A percentile compares a stretch with the other conserved stretches of the same genome.
These are phyloP conservation scores for Hormaphis cornu DNA, from an alignment of 1,140 invertebrate species.

Conservation along the genomic window DNA sequence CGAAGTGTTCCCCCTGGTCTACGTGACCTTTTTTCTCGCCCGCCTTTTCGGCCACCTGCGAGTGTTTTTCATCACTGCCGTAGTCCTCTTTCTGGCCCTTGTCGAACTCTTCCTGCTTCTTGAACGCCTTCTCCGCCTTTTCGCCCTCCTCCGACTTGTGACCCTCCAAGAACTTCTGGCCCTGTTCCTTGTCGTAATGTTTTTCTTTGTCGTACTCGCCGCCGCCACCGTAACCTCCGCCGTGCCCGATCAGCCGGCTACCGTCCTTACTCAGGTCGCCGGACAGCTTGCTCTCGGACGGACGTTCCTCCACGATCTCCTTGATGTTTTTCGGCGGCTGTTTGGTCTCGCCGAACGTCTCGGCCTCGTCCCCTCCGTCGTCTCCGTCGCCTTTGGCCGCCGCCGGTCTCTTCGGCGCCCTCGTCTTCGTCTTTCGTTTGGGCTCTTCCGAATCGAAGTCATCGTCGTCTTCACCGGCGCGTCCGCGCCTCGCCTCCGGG, in stretches of 20 bases:
- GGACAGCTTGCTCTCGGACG: background rate
- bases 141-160: slow-evolving; percentile 43
- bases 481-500: background rate
- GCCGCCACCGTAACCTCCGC: slow-evolving; percentile 28
- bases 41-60: slow-evolving; percentile 35
- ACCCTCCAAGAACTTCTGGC: slow-evolving; percentile 36
- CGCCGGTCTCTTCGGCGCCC: background rate
- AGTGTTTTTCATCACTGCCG: slow-evolving; percentile 38
- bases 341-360: background rate
- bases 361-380: background rate
- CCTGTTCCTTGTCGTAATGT: slow-evolving; percentile 37
- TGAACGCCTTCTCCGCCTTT: slow-evolving; percentile 51
- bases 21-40: slow-evolving; percentile 39
- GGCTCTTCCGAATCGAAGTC: too few species aligned
- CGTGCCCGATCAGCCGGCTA: slow-evolving; percentile 3
- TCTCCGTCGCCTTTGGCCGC: background rate
- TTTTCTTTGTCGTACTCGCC: slow-evolving; percentile 34
- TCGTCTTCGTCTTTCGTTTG: background rate
- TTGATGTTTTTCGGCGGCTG: slow-evolving; percentile 17
- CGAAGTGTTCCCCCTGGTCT: slow-evolving; percentile 41
- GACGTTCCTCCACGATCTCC: slow-evolving; percentile 24
- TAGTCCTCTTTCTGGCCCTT: slow-evolving; percentile 40
- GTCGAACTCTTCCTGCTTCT: slow-evolving; percentile 44
- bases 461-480: background rate
- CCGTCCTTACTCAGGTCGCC: slow-evolving; percentile 31